Evolutionary conservation across 2,797 vertebrate species (phyloP).

Genomic region (Euphonia xanthogaster): DNA sequence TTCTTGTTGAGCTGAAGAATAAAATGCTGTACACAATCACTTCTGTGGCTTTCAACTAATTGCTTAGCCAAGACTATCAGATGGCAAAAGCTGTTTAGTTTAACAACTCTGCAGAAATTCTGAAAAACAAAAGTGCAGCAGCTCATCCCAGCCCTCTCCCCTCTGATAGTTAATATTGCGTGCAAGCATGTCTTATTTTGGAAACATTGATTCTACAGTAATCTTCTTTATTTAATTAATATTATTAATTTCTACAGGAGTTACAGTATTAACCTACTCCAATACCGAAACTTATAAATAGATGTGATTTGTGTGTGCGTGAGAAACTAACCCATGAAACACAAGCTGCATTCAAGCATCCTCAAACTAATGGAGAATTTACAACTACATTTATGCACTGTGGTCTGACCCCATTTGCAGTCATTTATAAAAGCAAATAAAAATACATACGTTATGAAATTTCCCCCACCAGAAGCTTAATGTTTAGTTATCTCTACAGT

Average conservation of each 20-base stretch:
- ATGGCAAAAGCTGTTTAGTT: neutral
- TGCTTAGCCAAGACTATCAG: neutral
- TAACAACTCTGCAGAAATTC: neutral
- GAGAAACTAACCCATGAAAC: neutral
- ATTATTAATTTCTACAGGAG: neutral
- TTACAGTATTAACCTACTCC: neutral
- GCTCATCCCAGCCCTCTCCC: neutral
- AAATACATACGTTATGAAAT: neutral
- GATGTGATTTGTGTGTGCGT: neutral
- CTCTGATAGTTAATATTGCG: neutral
- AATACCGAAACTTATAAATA: neutral
- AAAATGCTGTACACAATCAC: neutral
- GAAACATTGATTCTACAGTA: neutral
- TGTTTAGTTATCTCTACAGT: neutral
- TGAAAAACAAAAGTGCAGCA: neutral
- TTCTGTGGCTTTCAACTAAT: neutral
- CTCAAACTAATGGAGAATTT: neutral
- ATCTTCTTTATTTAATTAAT: neutral
- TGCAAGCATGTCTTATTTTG: neutral
- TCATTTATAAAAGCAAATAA: neutral
- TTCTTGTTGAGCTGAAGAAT: constrained; percentile 15
- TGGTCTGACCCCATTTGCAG: neutral
- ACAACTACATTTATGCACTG: neutral
- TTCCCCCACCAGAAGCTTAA: neutral
- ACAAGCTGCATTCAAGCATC: neutral